Evolutionary conservation across 1,140 invertebrate species (phyloP), one percentile per base, ranked within the genome.

Genomic region (Aporrectodea caliginosa): DNA sequence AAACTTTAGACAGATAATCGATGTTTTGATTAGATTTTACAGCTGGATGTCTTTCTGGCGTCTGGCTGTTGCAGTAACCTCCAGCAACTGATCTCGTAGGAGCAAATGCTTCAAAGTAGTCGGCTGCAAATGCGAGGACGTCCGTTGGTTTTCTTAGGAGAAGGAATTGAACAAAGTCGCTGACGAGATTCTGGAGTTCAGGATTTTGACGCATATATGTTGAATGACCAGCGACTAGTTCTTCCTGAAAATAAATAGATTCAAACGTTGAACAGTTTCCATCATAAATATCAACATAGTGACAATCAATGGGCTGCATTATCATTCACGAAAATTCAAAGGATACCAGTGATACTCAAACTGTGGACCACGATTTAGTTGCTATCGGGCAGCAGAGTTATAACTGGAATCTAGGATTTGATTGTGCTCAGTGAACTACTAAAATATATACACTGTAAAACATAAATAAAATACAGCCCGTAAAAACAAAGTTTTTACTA

Each of bases 71-170:
- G 6, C 6, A 22, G 22, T 58, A 12, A 22, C 43, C 43, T 58
- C 22, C 6, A 12, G 6, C 22, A 12, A 12, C 43, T 22, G 6
- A 6, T 58, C 22, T 58, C 22, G 6, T 6, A 58, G 43, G 43
- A 12, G 6, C 43, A 58, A 58, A 58, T 12, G 43, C 43, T 22
- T 58, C 82, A 81, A 89, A 89, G 82, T 88, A 88, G 35, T 88
- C 86, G 1, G 87, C 87, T 75, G 87, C 85, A 82, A 88, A 89
- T 31, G 84, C 78, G 12, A 88, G 79, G 58, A 86, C 84, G 82
- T 89, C 86, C 22, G 85, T 83, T 27, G 88, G 88, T 82, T 89
- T 89, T 75, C 87, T 80, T 68, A 88, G 83, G 70, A 89, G 82
- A 80, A 89, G 2, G 27, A 72, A 27, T n/a, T 72, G 70, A 34